These are phyloP conservation scores for Rhadinocentrus ornatus DNA, from an alignment of 2,797 vertebrate genomes.

Conservation along the genomic window DNA sequence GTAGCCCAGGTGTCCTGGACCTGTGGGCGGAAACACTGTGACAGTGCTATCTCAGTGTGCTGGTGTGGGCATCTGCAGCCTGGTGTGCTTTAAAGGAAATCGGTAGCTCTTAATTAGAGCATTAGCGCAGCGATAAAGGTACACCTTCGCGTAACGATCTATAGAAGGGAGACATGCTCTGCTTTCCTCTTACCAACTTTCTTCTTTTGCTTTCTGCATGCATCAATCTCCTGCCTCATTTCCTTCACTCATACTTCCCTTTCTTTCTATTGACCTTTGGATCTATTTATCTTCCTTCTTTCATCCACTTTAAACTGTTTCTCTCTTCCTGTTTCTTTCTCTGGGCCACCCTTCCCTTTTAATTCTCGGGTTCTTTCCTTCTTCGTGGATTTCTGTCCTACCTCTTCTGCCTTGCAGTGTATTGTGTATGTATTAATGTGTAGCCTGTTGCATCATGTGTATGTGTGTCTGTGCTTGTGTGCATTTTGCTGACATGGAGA, in stretches of 20 bases:
- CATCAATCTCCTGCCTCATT: neutral
- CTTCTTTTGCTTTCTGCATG: neutral
- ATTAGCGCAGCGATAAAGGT: slow-evolving; percentile 63
- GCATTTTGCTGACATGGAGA: slow-evolving; percentile 23
- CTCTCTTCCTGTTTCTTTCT: no score
- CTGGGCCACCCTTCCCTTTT: no score
- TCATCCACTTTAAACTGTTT: no score
- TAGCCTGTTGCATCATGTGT: slow-evolving; percentile 14
- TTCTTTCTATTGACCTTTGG: no score
- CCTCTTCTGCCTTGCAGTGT: neutral
- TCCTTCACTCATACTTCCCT: no score
- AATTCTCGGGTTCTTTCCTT: no score
- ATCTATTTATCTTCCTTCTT: no score
- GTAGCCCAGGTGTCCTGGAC: no score
- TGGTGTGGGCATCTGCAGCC: slow-evolving; percentile 18
- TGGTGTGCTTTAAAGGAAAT: slow-evolving; percentile 63
- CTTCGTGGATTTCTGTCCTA: no score
- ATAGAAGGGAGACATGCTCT: slow-evolving; percentile 38
- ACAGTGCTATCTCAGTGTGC: slow-evolving; percentile 19
- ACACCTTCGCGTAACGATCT: slow-evolving; percentile 64
- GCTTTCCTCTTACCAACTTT: slow-evolving; percentile 20
- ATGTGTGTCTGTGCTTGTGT: neutral
- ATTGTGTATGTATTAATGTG: slow-evolving; percentile 11
- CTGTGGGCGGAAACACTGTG: no score
- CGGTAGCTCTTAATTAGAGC: slow-evolving; percentile 68